Evolutionary conservation across 2,113 vertebrate genomes (phyloP).

Genomic region (Oncorhynchus kisutch): DNA sequence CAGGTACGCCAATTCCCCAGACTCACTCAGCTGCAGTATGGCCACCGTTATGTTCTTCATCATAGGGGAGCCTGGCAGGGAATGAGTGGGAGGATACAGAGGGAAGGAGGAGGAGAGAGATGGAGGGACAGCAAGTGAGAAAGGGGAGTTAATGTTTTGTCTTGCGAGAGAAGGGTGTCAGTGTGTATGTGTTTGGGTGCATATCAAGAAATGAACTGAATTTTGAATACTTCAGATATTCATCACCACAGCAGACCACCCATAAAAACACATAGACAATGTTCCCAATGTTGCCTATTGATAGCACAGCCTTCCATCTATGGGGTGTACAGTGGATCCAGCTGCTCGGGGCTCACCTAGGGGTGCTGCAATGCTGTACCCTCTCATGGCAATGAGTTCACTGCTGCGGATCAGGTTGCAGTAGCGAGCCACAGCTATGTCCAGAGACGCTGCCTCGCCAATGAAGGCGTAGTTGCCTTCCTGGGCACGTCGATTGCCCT

Average conservation of each 20-base stretch:
- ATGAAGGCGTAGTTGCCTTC: slow-evolving; percentile 86
- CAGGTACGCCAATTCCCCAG: slow-evolving; percentile 75
- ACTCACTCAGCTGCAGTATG: slow-evolving; percentile 79
- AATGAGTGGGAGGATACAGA: not conserved
- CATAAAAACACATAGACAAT: no score
- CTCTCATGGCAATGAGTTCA: slow-evolving; percentile 75
- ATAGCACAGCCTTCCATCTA: no score
- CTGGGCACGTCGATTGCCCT: slow-evolving; percentile 74
- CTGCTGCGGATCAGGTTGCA: slow-evolving; percentile 77
- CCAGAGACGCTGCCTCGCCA: slow-evolving; percentile 81
- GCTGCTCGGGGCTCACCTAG: slow-evolving; percentile 62
- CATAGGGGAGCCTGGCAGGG: slow-evolving; percentile 71
- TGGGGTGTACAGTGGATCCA: no score
- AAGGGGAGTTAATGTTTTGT: no score
- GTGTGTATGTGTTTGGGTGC: no score
- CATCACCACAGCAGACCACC: no score
- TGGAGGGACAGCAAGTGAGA: no score
- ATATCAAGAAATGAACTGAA: no score
- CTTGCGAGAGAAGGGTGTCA: no score
- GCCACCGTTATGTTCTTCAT: slow-evolving; percentile 77
- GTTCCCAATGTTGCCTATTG: no score
- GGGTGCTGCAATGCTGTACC: slow-evolving; percentile 78
- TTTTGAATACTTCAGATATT: no score
- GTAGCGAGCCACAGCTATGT: slow-evolving; percentile 76
- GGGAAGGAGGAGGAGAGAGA: no score